Evolutionary conservation across 2,797 vertebrate species (phyloP), one percentile per base, ranked within the genome.

Genomic region (Malurus leucopterus): DNA sequence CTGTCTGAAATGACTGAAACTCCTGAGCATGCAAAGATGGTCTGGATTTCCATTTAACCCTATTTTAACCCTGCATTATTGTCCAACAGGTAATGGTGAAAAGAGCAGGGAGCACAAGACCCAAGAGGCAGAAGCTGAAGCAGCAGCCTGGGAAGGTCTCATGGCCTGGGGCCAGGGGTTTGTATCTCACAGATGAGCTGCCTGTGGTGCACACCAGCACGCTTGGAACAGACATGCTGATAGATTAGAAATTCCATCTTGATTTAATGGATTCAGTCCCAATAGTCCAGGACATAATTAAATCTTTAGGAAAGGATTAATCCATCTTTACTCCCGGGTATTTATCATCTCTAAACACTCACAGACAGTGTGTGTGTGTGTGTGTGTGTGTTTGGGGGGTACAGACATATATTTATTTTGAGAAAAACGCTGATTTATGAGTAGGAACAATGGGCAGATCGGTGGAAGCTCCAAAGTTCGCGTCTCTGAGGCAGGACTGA

Each of bases 401-500:
- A 51, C 1, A 20, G 2, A 2, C 10, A 6, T 8, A 2, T 11
- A 55, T 61, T 63, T 73, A 54, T 76, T 86, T 73, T 27, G 30
- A 74, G 38, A 65, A 88, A 73, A 89, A 55, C 2, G 9, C 30
- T 54, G 5, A 41, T 78, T 88, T 53, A 44, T 38, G 58, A 62
- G 62, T 27, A n/a, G 64, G 47, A 81, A 9, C 43, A 41, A 76
- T 62, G 47, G 57, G 30, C 67, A 79, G 74, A 6, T 84, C 79
- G 51, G 36, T 14, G 29, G 34, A 21, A 26, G 34, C n/a, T 89
- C 47, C 67, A 15, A 73, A 90, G 55, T 90, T 89, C 20, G 2
- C 15, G 4, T 38, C 29, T 58, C 46, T 2, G 6, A 20, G 0
- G 2, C 0, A 36, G 36, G 4, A 11, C 4, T 76, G 54, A 44